A percentile compares a stretch with the other conserved stretches of the same genome.
Evolutionary conservation across 1,140 invertebrate genomes (phyloP).

Genomic region (Aethina tumida): DNA sequence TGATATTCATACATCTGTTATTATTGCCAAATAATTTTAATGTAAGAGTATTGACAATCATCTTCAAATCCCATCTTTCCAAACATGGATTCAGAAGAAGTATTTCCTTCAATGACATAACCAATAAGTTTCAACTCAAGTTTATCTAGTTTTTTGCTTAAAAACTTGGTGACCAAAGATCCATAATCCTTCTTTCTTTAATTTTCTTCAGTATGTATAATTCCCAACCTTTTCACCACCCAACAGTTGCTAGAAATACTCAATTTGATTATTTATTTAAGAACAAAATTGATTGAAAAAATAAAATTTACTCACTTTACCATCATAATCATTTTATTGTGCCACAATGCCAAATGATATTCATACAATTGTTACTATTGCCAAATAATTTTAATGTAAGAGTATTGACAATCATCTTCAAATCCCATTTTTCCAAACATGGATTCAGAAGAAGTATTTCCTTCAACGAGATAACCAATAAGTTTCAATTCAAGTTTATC

Average conservation of each 20-base stretch:
- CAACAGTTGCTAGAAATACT: too few species aligned
- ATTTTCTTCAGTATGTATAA: too few species aligned
- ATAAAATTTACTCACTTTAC: too few species aligned
- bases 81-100: conserved; percentile 28
- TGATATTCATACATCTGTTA: too few species aligned
- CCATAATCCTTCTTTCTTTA: conserved; percentile 34
- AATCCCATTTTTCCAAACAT: conserved; percentile 36
- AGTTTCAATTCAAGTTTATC: conserved; percentile 31
- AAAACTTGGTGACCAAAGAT: conserved; percentile 28
- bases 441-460: conserved; percentile 25
- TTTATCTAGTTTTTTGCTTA: conserved; percentile 27
- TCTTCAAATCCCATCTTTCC: conserved; percentile 31
- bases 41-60: conserved; percentile 3
- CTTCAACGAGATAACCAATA: conserved; percentile 27
- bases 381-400: too few species aligned
- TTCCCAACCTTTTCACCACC: too few species aligned
- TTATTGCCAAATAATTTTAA: too few species aligned
- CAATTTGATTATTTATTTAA: too few species aligned
- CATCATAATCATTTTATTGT: too few species aligned
- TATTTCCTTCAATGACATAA: conserved; percentile 27
- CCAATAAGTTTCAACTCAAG: conserved; percentile 32
- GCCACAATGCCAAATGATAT: too few species aligned
- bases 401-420: conserved; percentile 6
- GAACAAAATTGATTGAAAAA: too few species aligned
- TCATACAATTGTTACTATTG: too few species aligned